These are phyloP conservation scores for Cotesia chilonis DNA, from an alignment of 1,140 invertebrate species.

Conservation along the genomic window DNA sequence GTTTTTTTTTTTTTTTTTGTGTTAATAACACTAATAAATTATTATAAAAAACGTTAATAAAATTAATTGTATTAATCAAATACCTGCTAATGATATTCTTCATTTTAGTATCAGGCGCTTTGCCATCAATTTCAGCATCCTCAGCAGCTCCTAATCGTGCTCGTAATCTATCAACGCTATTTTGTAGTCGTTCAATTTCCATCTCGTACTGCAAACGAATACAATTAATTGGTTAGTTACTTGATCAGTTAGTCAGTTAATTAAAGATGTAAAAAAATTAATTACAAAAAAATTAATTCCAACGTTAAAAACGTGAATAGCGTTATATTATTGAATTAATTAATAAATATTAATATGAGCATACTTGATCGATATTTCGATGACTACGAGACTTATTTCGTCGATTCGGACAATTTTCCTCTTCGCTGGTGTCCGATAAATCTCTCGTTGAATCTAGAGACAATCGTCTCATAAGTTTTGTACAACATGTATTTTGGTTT, in stretches of 20 bases:
- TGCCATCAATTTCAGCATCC: slow-evolving; percentile 69
- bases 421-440: slow-evolving; percentile 74
- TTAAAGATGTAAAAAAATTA: slow-evolving; percentile 8
- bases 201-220: slow-evolving; percentile 71
- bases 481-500: slow-evolving; percentile 54
- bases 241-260: slow-evolving; percentile 23
- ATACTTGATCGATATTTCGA: slow-evolving; percentile 73
- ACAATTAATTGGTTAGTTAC: slow-evolving; percentile 60
- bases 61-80: slow-evolving; percentile 43
- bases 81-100: slow-evolving; percentile 82
- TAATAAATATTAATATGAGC: slow-evolving; percentile 10
- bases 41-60: neutral
- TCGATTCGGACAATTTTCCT: slow-evolving; percentile 61
- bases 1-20: neutral
- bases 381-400: slow-evolving; percentile 69
- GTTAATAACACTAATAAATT: neutral
- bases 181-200: slow-evolving; percentile 81
- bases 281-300: neutral
- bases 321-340: slow-evolving; percentile 5
- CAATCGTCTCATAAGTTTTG: slow-evolving; percentile 68
- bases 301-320: slow-evolving; percentile 3
- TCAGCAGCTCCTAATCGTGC: slow-evolving; percentile 59
- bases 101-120: slow-evolving; percentile 75
- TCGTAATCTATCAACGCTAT: slow-evolving; percentile 77
- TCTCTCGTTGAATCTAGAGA: slow-evolving; percentile 78